Percentiles rank a stretch among this genome's conserved stretches.
Evolutionary conservation across 2,888 invertebrate genomes (phyloP).

Genomic region (Eubasilissa splendida): DNA sequence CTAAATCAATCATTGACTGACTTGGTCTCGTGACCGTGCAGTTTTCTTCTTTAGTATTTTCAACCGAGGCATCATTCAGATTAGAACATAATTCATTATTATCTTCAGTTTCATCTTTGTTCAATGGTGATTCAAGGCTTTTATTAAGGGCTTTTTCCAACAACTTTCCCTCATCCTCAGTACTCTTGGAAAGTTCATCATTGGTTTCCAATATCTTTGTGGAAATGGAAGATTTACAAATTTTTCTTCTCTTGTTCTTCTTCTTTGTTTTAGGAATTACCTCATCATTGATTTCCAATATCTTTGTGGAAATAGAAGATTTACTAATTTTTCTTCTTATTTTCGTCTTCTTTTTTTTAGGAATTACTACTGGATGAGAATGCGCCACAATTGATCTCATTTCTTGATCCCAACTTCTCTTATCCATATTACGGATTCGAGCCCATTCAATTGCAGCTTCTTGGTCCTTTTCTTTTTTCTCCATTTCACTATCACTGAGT

Average conservation of each 20-base stretch:
- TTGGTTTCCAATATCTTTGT: background rate
- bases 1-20: too few species aligned
- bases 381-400: slow-evolving; percentile 17
- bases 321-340: slow-evolving; percentile 24
- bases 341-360: slow-evolving; percentile 40
- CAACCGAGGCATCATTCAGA: too few species aligned
- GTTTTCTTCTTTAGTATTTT: too few species aligned
- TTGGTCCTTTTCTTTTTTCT: slow-evolving; percentile 61
- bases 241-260: slow-evolving; percentile 44
- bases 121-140: background rate
- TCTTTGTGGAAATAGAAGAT: background rate
- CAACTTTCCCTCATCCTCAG: slow-evolving; percentile 41
- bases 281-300: slow-evolving; percentile 2
- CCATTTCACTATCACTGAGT: slow-evolving; percentile 14
- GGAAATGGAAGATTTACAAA: slow-evolving; percentile 3
- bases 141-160: slow-evolving; percentile 43
- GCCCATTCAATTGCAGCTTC: slow-evolving; percentile 61
- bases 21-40: too few species aligned
- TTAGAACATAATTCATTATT: too few species aligned
- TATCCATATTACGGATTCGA: slow-evolving; percentile 60
- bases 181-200: slow-evolving; percentile 41
- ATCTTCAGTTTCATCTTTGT: too few species aligned
- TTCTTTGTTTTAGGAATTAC: background rate
- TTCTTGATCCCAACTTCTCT: slow-evolving; percentile 47
- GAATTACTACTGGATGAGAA: background rate